Base-by-base conservation (phyloP, 2,797 vertebrate genomes). In the Miichthys miiuy region DNA sequence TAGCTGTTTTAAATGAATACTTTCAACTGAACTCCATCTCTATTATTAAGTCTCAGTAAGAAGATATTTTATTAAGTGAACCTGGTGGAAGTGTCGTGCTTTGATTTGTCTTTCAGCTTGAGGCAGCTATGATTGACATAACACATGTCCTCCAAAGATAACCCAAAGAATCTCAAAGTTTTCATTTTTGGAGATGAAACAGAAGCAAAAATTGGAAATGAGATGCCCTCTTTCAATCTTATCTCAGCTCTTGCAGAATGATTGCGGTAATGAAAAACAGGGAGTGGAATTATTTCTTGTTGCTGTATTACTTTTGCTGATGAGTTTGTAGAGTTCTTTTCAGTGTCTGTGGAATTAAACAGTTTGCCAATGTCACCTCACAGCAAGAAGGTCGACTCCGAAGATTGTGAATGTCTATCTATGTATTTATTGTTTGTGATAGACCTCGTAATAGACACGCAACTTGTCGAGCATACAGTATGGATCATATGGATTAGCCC, bases 261-360 rank as follows among this genome's bases (percentile, higher is more conserved):
- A 81, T 27, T 75, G 72, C 48, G 17, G 27, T 80, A 63, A 86
- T 68, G 60, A 75, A 72, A 77, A 75, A 74, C 23, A 66, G 23
- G 23, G 27, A 72, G 42, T 30, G 63, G 50, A 78, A 75, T 72
- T 30, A 72, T 56, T 80, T 76, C 47, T 58, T 46, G 48, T 64
- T 25, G 18, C 50, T 55, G 50, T 54, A 9, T 66, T 68, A 64
- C 50, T 75, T 75, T 72, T 41, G 57, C 55, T 57, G 75, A 77
- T 69, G 58, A 77, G 72, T 58, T 64, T 80, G 55, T 25, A 9
- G 41, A 25, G 68, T 57, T 60, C 30, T 30, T 68, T 62, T 56
- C 16, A 18, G 62, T 50, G 50, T 67, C 41, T 54, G 34, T 72
- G 47, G 55, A 67, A 67, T 51, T 47, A 52, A 27, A 44, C 52